These are phyloP conservation scores for Paratilapia polleni DNA, from an alignment of 2,113 vertebrate species.

Conservation along the genomic window DNA sequence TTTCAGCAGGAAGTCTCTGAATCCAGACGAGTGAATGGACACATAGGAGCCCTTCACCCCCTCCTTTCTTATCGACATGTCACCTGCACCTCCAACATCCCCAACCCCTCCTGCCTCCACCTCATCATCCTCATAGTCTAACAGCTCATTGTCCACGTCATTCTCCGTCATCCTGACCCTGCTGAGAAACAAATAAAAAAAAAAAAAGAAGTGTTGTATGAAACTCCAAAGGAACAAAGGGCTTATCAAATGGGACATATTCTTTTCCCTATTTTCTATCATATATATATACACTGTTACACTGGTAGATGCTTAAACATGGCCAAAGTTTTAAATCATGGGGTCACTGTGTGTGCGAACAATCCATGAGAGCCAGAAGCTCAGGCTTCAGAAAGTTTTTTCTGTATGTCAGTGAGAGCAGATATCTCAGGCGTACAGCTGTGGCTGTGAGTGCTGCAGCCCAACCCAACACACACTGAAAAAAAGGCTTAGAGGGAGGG, in stretches of 20 bases:
- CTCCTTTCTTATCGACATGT: slow-evolving; percentile 72
- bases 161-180: slow-evolving; percentile 82
- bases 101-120: slow-evolving; percentile 18
- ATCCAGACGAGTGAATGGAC: slow-evolving; percentile 91
- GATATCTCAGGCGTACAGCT: not conserved
- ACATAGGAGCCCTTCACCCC: slow-evolving; percentile 90
- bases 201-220: rapidly evolving
- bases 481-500: too few relatives aligned
- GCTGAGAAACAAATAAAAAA: not conserved
- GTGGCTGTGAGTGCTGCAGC: not conserved
- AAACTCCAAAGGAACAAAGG: not conserved
- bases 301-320: not conserved
- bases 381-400: not conserved
- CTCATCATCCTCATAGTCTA: slow-evolving; percentile 90
- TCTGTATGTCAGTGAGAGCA: not conserved
- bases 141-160: slow-evolving; percentile 87
- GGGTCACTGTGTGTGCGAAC: not conserved
- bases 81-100: not conserved
- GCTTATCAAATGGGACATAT: not conserved
- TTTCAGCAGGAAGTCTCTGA: slow-evolving; percentile 89
- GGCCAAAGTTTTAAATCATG: not conserved
- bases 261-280: too few relatives aligned
- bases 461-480: not conserved
- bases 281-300: not conserved
- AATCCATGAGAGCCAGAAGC: not conserved